Evolutionary conservation across 1,140 invertebrate genomes (phyloP), one percentile per base, ranked within the genome.

Genomic region (Ceratina australensis): DNA sequence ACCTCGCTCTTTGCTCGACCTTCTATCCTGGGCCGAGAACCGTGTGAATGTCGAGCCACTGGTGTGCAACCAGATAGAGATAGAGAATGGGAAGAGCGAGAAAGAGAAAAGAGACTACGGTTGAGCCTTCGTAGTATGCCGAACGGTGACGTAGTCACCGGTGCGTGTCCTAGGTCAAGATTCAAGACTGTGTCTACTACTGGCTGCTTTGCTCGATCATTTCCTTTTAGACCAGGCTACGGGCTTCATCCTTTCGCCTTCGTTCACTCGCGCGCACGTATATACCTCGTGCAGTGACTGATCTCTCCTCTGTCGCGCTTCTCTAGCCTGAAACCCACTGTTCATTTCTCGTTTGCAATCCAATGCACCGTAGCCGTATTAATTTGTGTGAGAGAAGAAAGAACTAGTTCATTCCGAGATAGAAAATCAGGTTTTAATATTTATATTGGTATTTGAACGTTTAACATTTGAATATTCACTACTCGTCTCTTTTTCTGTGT

Each of bases 141-240:
- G 85, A 87, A 86, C 87, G 87, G 88, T 89, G 90, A 90, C 88
- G 89, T 86, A 89, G 79, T 81, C 87, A 85, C 68, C 87, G 80
- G 82, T 90, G 90, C 89, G 90, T 91, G 87, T 89, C 90, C 90
- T 91, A 91, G 90, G 90, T 91, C 90, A 91, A 90, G 90, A 90
- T 86, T 90, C 88, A 89, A 86, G 86, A 87, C 80, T 84, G 86
- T 81, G 87, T 85, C 87, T 88, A 86, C 85, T 86, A 61, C 42
- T 33, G 33, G 10, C 61, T 49, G 52, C 64, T 75, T 47, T 50
- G 65, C 64, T 61, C 82, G 67, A 64, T 24, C 73, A 73, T 69
- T 74, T 84, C 83, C 78, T 83, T 83, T 81, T 83, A 83, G 82
- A 80, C 81, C 74, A 26, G 79, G 74, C 73, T 80, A 64, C 18